Evolutionary conservation across 1,140 invertebrate genomes (phyloP).

Genomic region (Euschistus heros): DNA sequence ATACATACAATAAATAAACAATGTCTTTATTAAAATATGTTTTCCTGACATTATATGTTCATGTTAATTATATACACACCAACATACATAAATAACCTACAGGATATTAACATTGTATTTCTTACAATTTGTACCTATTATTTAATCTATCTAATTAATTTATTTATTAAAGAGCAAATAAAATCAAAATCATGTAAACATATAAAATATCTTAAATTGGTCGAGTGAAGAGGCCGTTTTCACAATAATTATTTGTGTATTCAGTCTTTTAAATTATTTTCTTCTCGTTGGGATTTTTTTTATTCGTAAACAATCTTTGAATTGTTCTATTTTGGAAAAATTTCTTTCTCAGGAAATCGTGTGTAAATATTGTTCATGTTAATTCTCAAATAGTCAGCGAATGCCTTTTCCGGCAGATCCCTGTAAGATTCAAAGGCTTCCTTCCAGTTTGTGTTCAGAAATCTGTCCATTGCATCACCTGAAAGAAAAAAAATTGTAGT

Average conservation of each 20-base stretch:
- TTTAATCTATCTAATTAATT: no score
- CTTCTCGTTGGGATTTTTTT: neutral
- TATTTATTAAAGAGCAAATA: neutral
- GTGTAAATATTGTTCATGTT: conserved; percentile 23
- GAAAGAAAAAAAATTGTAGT: conserved; percentile 22
- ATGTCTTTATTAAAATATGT: no score
- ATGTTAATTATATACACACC: no score
- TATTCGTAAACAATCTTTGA: no score
- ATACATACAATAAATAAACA: no score
- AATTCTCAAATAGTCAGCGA: conserved; percentile 23
- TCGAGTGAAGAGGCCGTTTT: neutral
- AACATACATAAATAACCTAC: no score
- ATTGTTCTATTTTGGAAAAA: conserved; percentile 20
- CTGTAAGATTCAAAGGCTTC: conserved; percentile 52
- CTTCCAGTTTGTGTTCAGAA: conserved; percentile 55
- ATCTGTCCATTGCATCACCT: conserved; percentile 39
- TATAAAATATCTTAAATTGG: neutral
- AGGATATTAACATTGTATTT: no score
- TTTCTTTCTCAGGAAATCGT: conserved; percentile 24
- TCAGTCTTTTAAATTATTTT: neutral
- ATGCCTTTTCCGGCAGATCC: conserved; percentile 46
- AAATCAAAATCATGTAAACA: neutral
- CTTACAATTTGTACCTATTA: no score
- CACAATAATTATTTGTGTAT: neutral
- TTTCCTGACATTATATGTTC: no score